phyloP scores from a whole-genome alignment of 1,140 invertebrate species.

The Eupristina koningsbergeri region DNA sequence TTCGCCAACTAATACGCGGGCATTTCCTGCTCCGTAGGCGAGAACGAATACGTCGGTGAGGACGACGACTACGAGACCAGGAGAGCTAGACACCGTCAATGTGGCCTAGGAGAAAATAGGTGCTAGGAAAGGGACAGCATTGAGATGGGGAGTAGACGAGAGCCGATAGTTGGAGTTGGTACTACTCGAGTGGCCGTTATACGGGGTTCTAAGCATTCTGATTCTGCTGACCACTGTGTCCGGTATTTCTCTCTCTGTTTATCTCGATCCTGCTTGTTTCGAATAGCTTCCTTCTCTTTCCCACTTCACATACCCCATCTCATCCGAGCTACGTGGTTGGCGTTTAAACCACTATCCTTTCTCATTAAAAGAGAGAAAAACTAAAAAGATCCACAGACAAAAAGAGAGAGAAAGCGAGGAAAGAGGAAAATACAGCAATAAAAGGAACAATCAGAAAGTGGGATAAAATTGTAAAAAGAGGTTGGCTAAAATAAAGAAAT shows the following conservation, averaged over 20 bases:
- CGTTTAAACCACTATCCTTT: slow-evolving; percentile 62
- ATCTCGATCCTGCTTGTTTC: slow-evolving; percentile 16
- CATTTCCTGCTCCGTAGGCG: slow-evolving; percentile 10
- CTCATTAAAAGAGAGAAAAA: background rate
- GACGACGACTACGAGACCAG: background rate
- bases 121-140: slow-evolving; percentile 3
- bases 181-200: slow-evolving; percentile 64
- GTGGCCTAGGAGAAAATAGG: background rate
- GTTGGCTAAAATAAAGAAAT: background rate
- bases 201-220: slow-evolving; percentile 66
- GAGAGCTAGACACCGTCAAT: slow-evolving; percentile 19
- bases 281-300: background rate
- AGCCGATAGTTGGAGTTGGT: slow-evolving; percentile 36
- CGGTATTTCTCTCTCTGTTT: slow-evolving; percentile 2
- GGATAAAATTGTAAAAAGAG: background rate
- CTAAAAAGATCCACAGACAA: background rate
- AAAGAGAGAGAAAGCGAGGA: background rate
- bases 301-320: slow-evolving; percentile 20
- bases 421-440: too few relatives aligned
- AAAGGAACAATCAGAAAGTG: background rate
- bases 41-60: background rate
- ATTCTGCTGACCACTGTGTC: slow-evolving; percentile 66
- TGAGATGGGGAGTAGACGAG: background rate
- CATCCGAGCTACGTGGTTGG: slow-evolving; percentile 57
- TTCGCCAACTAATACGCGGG: slow-evolving; percentile 48